phyloP scores from a whole-genome alignment of 2,113 vertebrate species.

The Plestiodon gilberti region DNA sequence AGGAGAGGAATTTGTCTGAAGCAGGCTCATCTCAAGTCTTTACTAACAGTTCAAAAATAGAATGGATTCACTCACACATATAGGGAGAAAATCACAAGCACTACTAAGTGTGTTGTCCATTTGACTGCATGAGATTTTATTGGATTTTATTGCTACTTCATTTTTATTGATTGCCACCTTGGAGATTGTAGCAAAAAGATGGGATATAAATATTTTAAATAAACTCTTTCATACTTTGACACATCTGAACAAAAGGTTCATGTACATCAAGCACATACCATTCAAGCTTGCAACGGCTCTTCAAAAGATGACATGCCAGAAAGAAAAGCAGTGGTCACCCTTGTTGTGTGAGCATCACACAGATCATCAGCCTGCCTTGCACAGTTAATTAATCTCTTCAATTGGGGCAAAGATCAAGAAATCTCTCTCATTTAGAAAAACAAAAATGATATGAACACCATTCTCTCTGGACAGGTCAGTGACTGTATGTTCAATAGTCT shows the following conservation, averaged over 20 bases:
- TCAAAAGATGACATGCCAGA: background rate
- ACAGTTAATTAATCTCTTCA: background rate
- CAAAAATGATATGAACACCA: no score
- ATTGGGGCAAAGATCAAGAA: background rate
- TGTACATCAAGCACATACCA: background rate
- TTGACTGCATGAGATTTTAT: no score
- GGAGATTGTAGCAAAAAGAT: background rate
- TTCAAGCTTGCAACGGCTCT: background rate
- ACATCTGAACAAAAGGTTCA: background rate
- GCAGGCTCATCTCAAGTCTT: no score
- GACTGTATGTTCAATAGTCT: background rate
- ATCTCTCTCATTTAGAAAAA: background rate
- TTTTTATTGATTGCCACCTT: background rate
- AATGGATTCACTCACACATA: no score
- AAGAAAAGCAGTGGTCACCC: background rate
- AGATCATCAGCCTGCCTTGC: background rate
- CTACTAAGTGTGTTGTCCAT: no score
- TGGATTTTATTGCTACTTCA: background rate
- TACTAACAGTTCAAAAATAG: no score
- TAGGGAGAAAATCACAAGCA: no score
- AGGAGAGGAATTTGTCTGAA: no score
- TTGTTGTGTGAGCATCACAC: no score
- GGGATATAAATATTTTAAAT: background rate
- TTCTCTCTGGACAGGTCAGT: background rate
- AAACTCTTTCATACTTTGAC: background rate